A percentile compares a stretch with the other conserved stretches of the same genome.
phyloP scores from a whole-genome alignment of 2,888 invertebrate species.

The Nesidiocoris tenuis region DNA sequence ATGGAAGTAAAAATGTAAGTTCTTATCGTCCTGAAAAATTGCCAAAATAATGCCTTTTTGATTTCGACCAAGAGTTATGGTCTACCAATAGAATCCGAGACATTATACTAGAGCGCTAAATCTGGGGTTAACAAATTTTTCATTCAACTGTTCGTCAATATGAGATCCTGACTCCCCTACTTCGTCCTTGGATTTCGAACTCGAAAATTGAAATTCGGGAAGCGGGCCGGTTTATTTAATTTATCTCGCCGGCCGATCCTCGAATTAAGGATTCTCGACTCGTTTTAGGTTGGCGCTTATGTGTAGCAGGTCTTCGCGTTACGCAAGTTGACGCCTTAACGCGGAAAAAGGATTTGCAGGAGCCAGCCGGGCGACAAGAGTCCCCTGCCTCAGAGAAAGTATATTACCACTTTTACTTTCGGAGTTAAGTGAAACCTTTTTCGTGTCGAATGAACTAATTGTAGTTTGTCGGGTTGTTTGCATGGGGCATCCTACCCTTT shows the following conservation, averaged over 20 bases:
- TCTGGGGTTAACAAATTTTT: no score
- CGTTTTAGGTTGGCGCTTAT: not conserved
- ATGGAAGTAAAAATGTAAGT: no score
- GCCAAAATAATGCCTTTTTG: no score
- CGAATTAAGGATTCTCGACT: not conserved
- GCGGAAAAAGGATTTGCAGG: slow-evolving; percentile 5
- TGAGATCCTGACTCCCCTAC: no score
- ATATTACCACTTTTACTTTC: slow-evolving; percentile 19
- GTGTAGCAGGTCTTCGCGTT: not conserved
- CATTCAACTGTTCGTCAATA: no score
- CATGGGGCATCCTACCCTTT: not conserved
- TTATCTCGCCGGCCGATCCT: not conserved
- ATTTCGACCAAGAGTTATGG: no score
- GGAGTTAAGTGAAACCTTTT: slow-evolving; percentile 26
- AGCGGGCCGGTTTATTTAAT: not conserved
- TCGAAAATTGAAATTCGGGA: not conserved
- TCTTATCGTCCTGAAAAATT: no score
- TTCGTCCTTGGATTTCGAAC: no score
- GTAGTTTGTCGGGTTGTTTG: not conserved
- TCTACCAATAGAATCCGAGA: no score
- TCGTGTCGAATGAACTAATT: slow-evolving; percentile 9
- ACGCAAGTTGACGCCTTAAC: slow-evolving; percentile 4
- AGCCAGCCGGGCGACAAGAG: slow-evolving; percentile 10
- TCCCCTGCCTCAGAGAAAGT: not conserved
- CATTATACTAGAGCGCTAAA: no score